Percentiles rank a stretch among this genome's conserved stretches.
Conservation (phyloP, 1,140 invertebrate genomes). For the Tenebrio molitor region DNA sequence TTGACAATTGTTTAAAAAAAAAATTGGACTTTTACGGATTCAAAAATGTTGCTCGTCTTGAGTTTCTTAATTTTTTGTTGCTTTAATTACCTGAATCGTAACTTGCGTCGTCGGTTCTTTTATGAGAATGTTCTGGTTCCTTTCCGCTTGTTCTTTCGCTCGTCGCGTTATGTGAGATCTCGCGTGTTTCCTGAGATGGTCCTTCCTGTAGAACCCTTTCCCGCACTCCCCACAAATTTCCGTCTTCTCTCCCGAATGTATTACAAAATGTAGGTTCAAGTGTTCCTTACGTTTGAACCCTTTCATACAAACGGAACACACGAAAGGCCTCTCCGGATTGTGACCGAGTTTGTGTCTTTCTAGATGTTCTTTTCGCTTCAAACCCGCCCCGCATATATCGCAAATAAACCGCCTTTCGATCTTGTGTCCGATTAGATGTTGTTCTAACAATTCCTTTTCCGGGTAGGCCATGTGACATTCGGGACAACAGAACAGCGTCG, state of each 20-base stretch:
- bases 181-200: slow-evolving; percentile 83
- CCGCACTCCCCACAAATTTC: slow-evolving; percentile 77
- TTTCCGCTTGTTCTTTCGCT: slow-evolving; percentile 74
- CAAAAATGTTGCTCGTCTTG: too few species aligned
- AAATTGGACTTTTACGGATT: too few species aligned
- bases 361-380: slow-evolving; percentile 85
- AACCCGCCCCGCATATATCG: slow-evolving; percentile 74
- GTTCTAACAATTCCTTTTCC: slow-evolving; percentile 81
- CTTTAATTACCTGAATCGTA: slow-evolving; percentile 69
- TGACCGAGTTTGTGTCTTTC: slow-evolving; percentile 84
- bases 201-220: slow-evolving; percentile 87
- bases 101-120: slow-evolving; percentile 68
- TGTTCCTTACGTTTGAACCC: slow-evolving; percentile 87
- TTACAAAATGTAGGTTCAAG: slow-evolving; percentile 83
- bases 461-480: slow-evolving; percentile 85
- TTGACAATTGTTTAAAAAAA: too few species aligned
- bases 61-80: too few species aligned
- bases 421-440: slow-evolving; percentile 82
- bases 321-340: slow-evolving; percentile 83
- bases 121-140: slow-evolving; percentile 55
- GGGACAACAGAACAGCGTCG: slow-evolving; percentile 81
- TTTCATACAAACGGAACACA: slow-evolving; percentile 82
- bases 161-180: slow-evolving; percentile 80
- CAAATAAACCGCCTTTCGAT: slow-evolving; percentile 79
- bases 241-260: slow-evolving; percentile 86